Evolutionary conservation across 2,797 vertebrate species (phyloP).

Genomic region (Hydrocynus forskahlii): DNA sequence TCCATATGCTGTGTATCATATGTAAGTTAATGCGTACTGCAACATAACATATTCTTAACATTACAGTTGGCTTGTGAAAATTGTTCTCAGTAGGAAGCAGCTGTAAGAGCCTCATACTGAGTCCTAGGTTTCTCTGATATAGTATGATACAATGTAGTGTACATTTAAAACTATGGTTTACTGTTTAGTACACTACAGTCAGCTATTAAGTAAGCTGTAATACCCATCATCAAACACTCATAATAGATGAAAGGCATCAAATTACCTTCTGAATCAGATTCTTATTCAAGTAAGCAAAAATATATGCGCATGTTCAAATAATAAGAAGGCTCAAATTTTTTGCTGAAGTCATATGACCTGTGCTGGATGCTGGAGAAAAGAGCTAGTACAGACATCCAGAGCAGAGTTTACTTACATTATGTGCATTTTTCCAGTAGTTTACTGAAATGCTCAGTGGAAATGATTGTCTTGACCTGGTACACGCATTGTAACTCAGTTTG

Average conservation of each 20-base stretch:
- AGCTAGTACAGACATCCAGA: constrained; percentile 5
- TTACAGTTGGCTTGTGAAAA: not conserved
- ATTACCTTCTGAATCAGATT: not conserved
- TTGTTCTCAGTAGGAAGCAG: not conserved
- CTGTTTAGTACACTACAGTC: not conserved
- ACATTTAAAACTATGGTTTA: not conserved
- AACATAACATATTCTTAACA: not conserved
- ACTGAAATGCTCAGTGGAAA: constrained; percentile 17
- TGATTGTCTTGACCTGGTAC: not conserved
- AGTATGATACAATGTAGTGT: not conserved
- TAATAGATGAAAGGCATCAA: not conserved
- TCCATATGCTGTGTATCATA: not conserved
- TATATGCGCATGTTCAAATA: not conserved
- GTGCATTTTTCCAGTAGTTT: not conserved
- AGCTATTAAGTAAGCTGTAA: not conserved
- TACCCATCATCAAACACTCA: not conserved
- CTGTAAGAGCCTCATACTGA: not conserved
- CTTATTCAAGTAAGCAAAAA: not conserved
- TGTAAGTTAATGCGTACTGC: not conserved
- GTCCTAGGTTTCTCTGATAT: not conserved
- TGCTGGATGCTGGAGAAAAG: not conserved
- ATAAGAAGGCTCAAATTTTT: not conserved
- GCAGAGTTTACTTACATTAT: not conserved
- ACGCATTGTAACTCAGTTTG: not conserved
- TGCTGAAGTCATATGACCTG: not conserved